Evolutionary conservation across 2,888 invertebrate genomes (phyloP).

Genomic region (Lasioglossum malachurum): DNA sequence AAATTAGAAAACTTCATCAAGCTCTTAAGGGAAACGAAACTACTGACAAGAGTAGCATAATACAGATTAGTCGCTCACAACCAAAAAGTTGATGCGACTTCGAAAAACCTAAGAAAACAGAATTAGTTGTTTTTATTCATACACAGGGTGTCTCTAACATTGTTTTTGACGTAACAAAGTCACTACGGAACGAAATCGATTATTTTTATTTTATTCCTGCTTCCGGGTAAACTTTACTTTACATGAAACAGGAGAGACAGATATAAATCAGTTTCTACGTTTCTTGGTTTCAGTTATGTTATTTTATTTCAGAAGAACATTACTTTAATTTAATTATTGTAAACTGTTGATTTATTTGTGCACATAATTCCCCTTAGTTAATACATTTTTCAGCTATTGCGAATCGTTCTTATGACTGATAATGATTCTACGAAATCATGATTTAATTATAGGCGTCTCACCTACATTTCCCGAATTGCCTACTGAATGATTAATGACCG

Average conservation of each 20-base stretch:
- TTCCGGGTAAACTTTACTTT: no score
- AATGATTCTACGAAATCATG: not conserved
- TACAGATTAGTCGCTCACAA: not conserved
- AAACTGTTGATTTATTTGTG: not conserved
- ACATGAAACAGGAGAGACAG: no score
- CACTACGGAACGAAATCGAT: no score
- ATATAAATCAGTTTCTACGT: no score
- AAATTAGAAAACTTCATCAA: slow-evolving; percentile 2
- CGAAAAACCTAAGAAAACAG: not conserved
- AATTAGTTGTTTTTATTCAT: not conserved
- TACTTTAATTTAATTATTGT: no score
- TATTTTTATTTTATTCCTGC: no score
- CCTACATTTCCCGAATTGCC: not conserved
- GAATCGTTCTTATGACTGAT: not conserved
- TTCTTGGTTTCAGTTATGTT: no score
- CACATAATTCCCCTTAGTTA: not conserved
- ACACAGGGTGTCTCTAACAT: no score
- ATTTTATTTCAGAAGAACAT: no score
- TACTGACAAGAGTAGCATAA: not conserved
- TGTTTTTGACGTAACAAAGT: no score
- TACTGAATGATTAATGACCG: not conserved
- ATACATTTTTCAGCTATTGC: not conserved
- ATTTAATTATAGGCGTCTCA: not conserved
- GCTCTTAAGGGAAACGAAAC: not conserved
- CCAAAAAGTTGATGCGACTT: not conserved